Evolutionary conservation across 2,113 vertebrate genomes (phyloP).

Genomic region (Prolemur simus): DNA sequence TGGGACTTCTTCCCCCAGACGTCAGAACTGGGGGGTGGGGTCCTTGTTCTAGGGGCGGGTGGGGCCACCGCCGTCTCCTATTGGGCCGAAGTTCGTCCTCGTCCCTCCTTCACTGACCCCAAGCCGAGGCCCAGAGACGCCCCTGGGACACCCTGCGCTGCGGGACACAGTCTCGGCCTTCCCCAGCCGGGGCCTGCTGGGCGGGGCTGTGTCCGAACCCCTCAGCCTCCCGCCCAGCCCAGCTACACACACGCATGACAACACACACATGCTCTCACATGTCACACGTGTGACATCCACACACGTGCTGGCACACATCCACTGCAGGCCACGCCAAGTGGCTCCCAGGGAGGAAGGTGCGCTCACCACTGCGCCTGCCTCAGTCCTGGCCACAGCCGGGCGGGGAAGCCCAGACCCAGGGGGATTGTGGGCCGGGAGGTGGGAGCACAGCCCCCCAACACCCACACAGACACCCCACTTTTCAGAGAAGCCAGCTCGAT

Average conservation of each 20-base stretch:
- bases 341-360: fast-evolving
- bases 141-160: background rate
- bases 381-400: background rate
- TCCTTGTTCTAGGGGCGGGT: background rate
- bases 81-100: background rate
- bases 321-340: too few species aligned
- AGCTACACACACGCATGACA: too few species aligned
- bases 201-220: background rate
- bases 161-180: background rate
- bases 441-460: background rate
- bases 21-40: background rate
- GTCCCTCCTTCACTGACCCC: background rate
- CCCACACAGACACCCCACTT: background rate
- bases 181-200: background rate
- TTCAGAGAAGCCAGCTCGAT: background rate
- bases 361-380: background rate
- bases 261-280: background rate
- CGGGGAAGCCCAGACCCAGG: background rate
- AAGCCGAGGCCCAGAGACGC: background rate
- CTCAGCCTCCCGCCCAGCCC: background rate
- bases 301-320: too few species aligned
- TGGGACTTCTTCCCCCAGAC: background rate
- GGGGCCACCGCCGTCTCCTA: background rate
- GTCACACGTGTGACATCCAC: too few species aligned
- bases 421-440: background rate